Percentiles rank a stretch among this genome's conserved stretches.
phyloP scores from a whole-genome alignment of 2,113 vertebrate species.

The Thalassoma bifasciatum region DNA sequence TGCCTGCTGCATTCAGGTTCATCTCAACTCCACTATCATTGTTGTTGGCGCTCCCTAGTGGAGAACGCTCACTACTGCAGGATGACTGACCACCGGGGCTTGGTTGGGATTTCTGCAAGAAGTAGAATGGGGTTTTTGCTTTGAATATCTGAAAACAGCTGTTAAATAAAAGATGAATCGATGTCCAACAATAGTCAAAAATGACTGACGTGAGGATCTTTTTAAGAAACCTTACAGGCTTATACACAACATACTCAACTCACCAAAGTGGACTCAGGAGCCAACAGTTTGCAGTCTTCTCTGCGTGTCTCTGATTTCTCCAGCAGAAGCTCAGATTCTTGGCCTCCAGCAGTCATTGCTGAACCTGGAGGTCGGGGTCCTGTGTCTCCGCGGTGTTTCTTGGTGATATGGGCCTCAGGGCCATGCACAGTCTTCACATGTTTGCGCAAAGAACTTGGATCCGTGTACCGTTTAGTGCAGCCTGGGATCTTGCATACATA shows the following conservation, averaged over 20 bases:
- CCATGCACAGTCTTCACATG: slow-evolving; percentile 98
- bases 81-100: slow-evolving; percentile 95
- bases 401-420: slow-evolving; percentile 96
- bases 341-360: slow-evolving; percentile 72
- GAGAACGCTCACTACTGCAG: slow-evolving; percentile 96
- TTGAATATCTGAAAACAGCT: neutral
- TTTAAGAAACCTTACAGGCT: neutral
- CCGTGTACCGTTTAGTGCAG: slow-evolving; percentile 97
- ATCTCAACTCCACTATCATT: slow-evolving; percentile 98
- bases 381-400: slow-evolving; percentile 93
- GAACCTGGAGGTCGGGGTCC: slow-evolving; percentile 79
- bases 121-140: neutral
- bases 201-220: neutral
- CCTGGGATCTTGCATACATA: slow-evolving; percentile 97
- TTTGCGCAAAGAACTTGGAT: slow-evolving; percentile 95
- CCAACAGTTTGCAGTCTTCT: slow-evolving; percentile 90
- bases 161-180: neutral
- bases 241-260: slow-evolving; percentile 48
- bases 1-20: slow-evolving; percentile 91
- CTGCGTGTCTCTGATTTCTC: slow-evolving; percentile 88
- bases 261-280: slow-evolving; percentile 89
- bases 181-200: neutral
- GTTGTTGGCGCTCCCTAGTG: slow-evolving; percentile 94
- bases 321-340: slow-evolving; percentile 84
- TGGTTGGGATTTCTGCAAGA: slow-evolving; percentile 90